Evolutionary conservation across 2,888 invertebrate genomes (phyloP).

Genomic region (Suillia variegata): DNA sequence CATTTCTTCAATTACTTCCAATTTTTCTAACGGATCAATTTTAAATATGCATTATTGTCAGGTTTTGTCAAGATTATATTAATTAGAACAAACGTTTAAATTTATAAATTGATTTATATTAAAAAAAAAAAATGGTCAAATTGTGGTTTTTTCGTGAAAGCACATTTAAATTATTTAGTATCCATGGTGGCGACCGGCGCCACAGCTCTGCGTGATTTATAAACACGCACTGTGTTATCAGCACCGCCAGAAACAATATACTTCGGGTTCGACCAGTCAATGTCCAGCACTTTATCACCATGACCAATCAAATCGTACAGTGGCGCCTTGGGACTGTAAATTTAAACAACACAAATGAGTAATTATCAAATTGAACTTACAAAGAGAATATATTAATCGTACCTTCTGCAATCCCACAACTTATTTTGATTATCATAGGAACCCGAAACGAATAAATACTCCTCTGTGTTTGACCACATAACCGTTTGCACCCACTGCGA

Average conservation of each 20-base stretch:
- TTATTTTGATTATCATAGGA: slow-evolving; percentile 91
- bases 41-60: too few relatives aligned
- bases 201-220: slow-evolving; percentile 65
- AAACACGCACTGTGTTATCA: slow-evolving; percentile 91
- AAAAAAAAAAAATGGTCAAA: too few relatives aligned
- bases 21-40: too few relatives aligned
- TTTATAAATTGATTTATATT: too few relatives aligned
- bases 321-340: slow-evolving; percentile 82
- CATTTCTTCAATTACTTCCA: too few relatives aligned
- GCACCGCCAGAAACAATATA: slow-evolving; percentile 89
- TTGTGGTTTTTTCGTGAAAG: too few relatives aligned
- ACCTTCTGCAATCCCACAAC: slow-evolving; percentile 95
- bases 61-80: too few relatives aligned
- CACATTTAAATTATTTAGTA: too few relatives aligned
- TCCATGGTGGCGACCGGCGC: too few relatives aligned
- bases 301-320: slow-evolving; percentile 93
- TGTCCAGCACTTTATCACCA: slow-evolving; percentile 89
- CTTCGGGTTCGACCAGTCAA: slow-evolving; percentile 90
- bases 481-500: slow-evolving; percentile 91
- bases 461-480: slow-evolving; percentile 82
- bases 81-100: too few relatives aligned
- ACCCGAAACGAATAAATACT: slow-evolving; percentile 88
- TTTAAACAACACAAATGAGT: slow-evolving; percentile 23
- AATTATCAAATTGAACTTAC: slow-evolving; percentile 31
- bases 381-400: slow-evolving; percentile 24